phyloP scores from a whole-genome alignment of 2,797 vertebrate genomes.

The Salmo trutta region DNA sequence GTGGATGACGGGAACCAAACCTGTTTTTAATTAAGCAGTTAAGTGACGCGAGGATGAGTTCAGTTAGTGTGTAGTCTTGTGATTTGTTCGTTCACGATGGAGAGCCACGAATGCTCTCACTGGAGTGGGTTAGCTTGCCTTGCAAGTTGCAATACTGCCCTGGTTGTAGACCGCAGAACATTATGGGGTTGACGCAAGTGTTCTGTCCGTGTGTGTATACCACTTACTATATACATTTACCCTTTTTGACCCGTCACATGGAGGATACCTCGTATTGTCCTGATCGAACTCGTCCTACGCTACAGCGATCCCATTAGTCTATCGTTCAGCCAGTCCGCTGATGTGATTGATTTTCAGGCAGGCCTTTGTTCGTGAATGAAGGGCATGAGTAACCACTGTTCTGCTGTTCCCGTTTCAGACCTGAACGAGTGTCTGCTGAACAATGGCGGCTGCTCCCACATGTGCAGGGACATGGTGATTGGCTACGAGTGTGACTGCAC shows the following conservation, averaged over 20 bases:
- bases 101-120: no score
- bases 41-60: not conserved
- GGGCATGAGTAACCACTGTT: not conserved
- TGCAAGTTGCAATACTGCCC: no score
- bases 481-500: slow-evolving; percentile 94
- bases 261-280: no score
- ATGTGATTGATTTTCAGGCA: not conserved
- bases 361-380: not conserved
- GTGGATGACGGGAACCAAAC: slow-evolving; percentile 49
- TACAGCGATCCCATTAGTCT: not conserved
- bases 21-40: not conserved
- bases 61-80: not conserved
- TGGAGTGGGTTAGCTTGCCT: no score
- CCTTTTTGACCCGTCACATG: not conserved
- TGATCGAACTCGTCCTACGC: not conserved
- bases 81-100: no score
- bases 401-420: slow-evolving; percentile 66
- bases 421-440: slow-evolving; percentile 93
- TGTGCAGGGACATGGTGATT: slow-evolving; percentile 91
- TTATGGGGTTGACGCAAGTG: no score
- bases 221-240: not conserved
- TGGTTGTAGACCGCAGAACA: no score
- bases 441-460: slow-evolving; percentile 96
- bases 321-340: not conserved
- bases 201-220: no score